Evolutionary conservation across 1,140 invertebrate species (phyloP).

Genomic region (Trichonephila inaurata): DNA sequence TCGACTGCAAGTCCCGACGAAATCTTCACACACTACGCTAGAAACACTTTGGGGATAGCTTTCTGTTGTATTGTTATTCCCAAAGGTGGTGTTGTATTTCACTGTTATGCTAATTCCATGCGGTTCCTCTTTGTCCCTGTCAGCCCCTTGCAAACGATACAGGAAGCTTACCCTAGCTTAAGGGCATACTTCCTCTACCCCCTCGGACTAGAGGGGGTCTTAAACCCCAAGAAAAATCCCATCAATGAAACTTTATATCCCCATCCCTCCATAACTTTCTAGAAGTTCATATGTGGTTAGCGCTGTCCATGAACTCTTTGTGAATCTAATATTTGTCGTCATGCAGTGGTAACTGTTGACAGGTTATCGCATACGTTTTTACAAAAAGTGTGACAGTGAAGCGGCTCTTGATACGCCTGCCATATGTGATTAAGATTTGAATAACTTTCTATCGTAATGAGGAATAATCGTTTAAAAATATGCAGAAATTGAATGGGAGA

Average conservation of each 20-base stretch:
- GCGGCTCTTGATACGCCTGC: constrained; percentile 13
- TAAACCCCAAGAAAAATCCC: constrained; percentile 42
- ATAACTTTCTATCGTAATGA: constrained; percentile 4
- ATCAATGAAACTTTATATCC: constrained; percentile 13
- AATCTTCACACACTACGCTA: background rate
- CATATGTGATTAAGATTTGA: constrained; percentile 45
- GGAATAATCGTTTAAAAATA: background rate
- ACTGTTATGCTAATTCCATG: constrained; percentile 62
- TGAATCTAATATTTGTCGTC: constrained; percentile 64
- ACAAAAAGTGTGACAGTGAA: background rate
- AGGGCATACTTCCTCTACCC: constrained; percentile 24
- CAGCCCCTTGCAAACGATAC: constrained; percentile 63
- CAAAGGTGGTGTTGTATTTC: constrained; percentile 39
- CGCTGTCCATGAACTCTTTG: constrained; percentile 51
- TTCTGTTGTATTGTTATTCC: background rate
- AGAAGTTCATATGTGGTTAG: constrained; percentile 43
- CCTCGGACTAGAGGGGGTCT: constrained; percentile 16
- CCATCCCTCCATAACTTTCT: background rate
- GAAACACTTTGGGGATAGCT: constrained; percentile 40
- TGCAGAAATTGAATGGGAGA: background rate
- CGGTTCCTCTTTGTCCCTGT: constrained; percentile 21
- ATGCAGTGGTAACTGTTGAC: constrained; percentile 28
- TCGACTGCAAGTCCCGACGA: background rate
- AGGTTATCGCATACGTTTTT: constrained; percentile 7
- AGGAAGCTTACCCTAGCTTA: constrained; percentile 60